Conservation (phyloP, 2,888 invertebrate genomes). For the Heliconius erato region DNA sequence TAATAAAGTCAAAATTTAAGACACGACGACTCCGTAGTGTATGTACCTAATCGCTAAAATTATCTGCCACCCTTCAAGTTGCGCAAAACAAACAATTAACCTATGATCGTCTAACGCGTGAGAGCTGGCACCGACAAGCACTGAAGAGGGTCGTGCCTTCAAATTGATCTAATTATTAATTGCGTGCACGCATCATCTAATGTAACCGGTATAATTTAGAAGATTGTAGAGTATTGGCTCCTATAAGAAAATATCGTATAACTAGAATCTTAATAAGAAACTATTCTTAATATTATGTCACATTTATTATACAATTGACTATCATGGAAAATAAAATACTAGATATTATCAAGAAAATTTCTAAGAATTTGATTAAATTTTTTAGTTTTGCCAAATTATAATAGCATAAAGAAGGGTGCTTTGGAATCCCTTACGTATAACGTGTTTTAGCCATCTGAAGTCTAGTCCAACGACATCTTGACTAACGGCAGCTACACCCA, state of each 20-base stretch:
- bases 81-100: constrained; percentile 46
- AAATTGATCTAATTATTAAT: constrained; percentile 66
- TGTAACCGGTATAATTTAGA: background rate
- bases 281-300: background rate
- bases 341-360: background rate
- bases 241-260: background rate
- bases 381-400: background rate
- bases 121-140: constrained; percentile 66
- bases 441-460: constrained; percentile 40
- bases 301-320: background rate
- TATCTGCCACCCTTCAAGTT: constrained; percentile 38
- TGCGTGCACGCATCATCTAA: constrained; percentile 55
- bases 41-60: constrained; percentile 22
- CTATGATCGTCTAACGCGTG: constrained; percentile 43
- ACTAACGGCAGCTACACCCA: constrained; percentile 70
- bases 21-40: background rate
- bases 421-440: background rate
- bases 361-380: background rate
- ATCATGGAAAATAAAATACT: background rate
- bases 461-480: constrained; percentile 74
- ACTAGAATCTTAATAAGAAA: background rate
- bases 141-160: constrained; percentile 61
- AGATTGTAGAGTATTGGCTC: background rate
- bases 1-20: background rate
- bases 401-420: background rate